phyloP scores from a whole-genome alignment of 2,113 vertebrate genomes.

The Pituophis catenifer region DNA sequence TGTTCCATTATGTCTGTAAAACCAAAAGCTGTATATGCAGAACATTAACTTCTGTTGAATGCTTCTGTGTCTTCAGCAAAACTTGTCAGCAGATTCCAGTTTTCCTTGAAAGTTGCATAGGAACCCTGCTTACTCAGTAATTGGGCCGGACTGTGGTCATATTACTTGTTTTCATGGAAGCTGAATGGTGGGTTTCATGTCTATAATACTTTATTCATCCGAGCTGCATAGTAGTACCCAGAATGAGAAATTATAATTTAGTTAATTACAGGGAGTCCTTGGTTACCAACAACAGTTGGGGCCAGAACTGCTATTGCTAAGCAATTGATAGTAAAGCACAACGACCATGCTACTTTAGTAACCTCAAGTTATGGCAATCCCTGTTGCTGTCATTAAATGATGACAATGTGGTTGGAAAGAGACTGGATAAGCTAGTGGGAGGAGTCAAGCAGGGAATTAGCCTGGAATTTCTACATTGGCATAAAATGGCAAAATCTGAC shows the following conservation, averaged over 20 bases:
- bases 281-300: background rate
- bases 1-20: background rate
- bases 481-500: background rate
- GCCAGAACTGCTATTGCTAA: background rate
- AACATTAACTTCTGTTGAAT: background rate
- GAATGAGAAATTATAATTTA: background rate
- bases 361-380: background rate
- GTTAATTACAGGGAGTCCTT: background rate
- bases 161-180: background rate
- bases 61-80: background rate
- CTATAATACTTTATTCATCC: background rate
- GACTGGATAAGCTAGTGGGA: background rate
- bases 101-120: background rate
- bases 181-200: background rate
- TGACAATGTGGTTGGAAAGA: background rate
- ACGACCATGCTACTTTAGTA: background rate
- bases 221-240: background rate
- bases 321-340: background rate
- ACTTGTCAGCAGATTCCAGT: background rate
- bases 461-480: background rate
- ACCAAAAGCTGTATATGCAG: background rate
- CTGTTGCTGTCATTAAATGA: background rate
- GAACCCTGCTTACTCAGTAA: background rate
- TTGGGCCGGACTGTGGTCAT: background rate
- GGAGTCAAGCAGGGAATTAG: background rate